Conservation (phyloP, 2,113 vertebrate species). For the Callipepla squamata region DNA sequence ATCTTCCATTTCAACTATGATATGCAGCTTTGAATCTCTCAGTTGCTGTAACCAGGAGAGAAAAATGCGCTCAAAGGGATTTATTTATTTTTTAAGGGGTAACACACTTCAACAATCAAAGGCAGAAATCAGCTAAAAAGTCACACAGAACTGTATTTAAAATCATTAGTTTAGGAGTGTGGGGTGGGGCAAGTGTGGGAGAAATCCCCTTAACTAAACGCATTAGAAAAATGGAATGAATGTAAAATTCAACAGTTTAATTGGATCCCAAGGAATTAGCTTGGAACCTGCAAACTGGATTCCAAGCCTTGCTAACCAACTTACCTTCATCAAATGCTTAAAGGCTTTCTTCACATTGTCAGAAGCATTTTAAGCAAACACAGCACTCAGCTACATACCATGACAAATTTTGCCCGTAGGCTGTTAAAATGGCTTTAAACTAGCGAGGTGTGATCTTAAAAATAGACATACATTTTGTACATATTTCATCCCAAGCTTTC, state of each 20-base stretch:
- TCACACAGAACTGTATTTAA: slow-evolving; percentile 45
- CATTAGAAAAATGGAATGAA: slow-evolving; percentile 64
- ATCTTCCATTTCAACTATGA: background rate
- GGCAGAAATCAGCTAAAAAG: slow-evolving; percentile 14
- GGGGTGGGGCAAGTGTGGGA: background rate
- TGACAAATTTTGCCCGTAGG: slow-evolving; percentile 48
- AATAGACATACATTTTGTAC: background rate
- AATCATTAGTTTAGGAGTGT: slow-evolving; percentile 2
- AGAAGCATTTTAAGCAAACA: slow-evolving; percentile 65
- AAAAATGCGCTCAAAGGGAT: slow-evolving; percentile 36
- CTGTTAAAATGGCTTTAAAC: slow-evolving; percentile 52
- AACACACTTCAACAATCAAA: slow-evolving; percentile 66
- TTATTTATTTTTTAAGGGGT: background rate
- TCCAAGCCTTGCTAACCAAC: slow-evolving; percentile 56
- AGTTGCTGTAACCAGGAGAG: slow-evolving; percentile 20
- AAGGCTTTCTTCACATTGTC: slow-evolving; percentile 68
- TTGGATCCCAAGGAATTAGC: slow-evolving; percentile 63
- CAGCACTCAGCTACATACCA: slow-evolving; percentile 47
- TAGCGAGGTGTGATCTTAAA: slow-evolving; percentile 7
- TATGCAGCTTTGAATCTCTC: background rate
- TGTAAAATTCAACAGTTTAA: slow-evolving; percentile 72
- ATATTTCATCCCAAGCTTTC: background rate
- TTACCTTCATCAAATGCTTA: slow-evolving; percentile 73
- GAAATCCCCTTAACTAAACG: slow-evolving; percentile 67
- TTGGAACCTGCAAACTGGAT: slow-evolving; percentile 65